These are phyloP conservation scores for Phortica okadai DNA, from an alignment of 2,888 invertebrate genomes.

Conservation along the genomic window DNA sequence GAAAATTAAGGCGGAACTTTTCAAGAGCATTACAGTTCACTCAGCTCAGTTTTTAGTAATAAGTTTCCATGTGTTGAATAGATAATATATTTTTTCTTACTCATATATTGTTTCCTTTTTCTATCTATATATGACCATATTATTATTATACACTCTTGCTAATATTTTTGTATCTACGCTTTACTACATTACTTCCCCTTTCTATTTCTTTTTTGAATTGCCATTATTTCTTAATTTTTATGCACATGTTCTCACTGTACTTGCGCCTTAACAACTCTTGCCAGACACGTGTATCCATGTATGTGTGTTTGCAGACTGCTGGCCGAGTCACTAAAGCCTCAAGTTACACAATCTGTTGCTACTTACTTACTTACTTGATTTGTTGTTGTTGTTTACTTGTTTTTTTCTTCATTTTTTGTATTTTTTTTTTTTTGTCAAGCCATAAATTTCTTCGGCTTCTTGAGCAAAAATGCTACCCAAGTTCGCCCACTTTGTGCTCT, in stretches of 20 bases:
- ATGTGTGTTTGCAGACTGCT: not conserved
- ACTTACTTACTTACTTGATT: conserved; percentile 15
- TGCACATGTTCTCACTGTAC: not conserved
- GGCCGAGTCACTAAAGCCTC: not conserved
- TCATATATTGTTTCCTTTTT: too few relatives aligned
- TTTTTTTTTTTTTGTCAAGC: not conserved
- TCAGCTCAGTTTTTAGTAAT: too few relatives aligned
- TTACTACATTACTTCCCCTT: not conserved
- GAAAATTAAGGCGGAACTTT: too few relatives aligned
- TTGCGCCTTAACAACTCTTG: not conserved
- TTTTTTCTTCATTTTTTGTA: not conserved
- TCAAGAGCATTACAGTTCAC: too few relatives aligned
- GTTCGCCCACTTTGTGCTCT: not conserved
- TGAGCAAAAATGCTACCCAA: not conserved
- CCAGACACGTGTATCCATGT: not conserved
- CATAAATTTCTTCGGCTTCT: not conserved
- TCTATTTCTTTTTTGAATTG: not conserved
- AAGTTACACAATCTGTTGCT: conserved; percentile 23
- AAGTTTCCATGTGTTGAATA: too few relatives aligned
- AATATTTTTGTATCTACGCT: too few relatives aligned
- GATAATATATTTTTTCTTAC: too few relatives aligned
- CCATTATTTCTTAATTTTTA: too few relatives aligned
- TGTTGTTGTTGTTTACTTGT: not conserved
- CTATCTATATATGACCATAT: too few relatives aligned
- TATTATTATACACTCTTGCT: too few relatives aligned